Evolutionary conservation across 2,113 vertebrate genomes (phyloP), one percentile per base, ranked within the genome.

Genomic region (Lynx canadensis): DNA sequence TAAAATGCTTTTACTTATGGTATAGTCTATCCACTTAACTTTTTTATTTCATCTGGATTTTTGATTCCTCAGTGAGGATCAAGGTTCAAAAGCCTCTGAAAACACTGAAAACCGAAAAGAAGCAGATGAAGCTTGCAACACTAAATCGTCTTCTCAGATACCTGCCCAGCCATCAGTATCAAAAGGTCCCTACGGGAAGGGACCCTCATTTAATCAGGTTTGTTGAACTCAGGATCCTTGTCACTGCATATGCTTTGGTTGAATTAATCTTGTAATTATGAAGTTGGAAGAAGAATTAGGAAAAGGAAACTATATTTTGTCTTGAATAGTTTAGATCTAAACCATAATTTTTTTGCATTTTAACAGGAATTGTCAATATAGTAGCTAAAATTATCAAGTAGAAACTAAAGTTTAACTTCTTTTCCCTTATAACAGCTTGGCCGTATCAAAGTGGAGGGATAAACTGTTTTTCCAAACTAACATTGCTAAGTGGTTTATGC

Each of bases 131-230:
- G 98, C 98, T 79, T 97, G 97, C 18, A 98, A 63, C 57, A 81
- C 79, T 86, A 99, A 99, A 97, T 96, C 96, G 12, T 88, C 98
- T 21, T 98, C 99, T 93, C 99, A 99, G 97, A 98, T 97, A 55
- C 99, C 95, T 98, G 98, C 85, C 97, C 99, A 97, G 97, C 98
- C 98, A 98, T 74, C 98, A 94, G 98, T 92, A 97, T 86, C 94
- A 52, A 99, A 99, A 97, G 98, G 96, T 16, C 98, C 99, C 74
- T 99, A 98, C 19, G 95, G 95, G 97, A 99, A 99, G 98, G 98
- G 98, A 91, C 98, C 98, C 79, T 95, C 98, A 5, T 99, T 99
- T 93, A 99, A 99, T 95, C 99, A 99, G 99, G 99, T 99, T 97
- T 97, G 98, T 98, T 95, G 66, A 1, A 14, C 23, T 91, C n/a